Conservation (phyloP, 1,140 invertebrate species). For the Solenopsis invicta region DNA sequence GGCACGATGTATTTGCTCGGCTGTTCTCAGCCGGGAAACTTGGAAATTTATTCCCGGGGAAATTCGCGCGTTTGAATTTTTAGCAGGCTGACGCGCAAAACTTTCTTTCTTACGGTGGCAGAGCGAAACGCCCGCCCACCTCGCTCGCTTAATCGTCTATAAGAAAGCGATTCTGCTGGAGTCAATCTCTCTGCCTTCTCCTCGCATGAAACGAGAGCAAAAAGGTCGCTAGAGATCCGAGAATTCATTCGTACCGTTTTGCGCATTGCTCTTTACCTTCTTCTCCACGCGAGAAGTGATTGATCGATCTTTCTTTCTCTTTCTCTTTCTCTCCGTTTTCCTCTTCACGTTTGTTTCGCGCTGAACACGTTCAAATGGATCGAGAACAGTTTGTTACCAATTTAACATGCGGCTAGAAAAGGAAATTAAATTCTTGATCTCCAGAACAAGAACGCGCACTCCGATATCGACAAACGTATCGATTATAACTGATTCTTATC, state of each 20-base stretch:
- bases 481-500: constrained; percentile 26
- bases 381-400: constrained; percentile 30
- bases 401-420: constrained; percentile 20
- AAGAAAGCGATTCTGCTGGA: constrained; percentile 67
- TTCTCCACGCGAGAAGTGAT: neutral
- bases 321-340: neutral
- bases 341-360: neutral
- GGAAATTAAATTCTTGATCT: constrained; percentile 43
- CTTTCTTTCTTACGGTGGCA: constrained; percentile 59
- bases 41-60: constrained; percentile 82
- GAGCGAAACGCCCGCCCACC: constrained; percentile 33
- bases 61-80: constrained; percentile 83
- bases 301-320: constrained; percentile 22
- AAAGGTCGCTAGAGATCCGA: constrained; percentile 14
- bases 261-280: constrained; percentile 7
- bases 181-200: constrained; percentile 34
- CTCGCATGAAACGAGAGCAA: constrained; percentile 4
- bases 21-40: constrained; percentile 80
- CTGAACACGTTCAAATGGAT: constrained; percentile 21
- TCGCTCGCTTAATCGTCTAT: constrained; percentile 68
- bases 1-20: constrained; percentile 81
- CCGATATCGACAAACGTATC: neutral
- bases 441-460: neutral
- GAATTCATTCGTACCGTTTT: constrained; percentile 28
- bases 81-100: constrained; percentile 74